Percentiles rank a stretch among this genome's conserved stretches.
Evolutionary conservation across 1,140 invertebrate genomes (phyloP).

Genomic region (Zaprionus taronus): DNA sequence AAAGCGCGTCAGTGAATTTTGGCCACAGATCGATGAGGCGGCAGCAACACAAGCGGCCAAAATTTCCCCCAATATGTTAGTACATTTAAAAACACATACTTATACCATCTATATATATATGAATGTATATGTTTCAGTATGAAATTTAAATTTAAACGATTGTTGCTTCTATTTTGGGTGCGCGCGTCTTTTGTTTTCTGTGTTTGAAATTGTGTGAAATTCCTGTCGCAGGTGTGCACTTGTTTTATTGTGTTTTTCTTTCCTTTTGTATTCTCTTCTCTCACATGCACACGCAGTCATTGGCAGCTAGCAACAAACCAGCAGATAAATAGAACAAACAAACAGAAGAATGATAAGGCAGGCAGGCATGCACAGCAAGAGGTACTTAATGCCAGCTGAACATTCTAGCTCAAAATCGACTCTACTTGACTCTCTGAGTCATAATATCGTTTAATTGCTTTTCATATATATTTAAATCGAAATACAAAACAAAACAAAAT

Average conservation of each 20-base stretch:
- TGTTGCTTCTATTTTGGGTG: constrained; percentile 58
- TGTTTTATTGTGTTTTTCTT: constrained; percentile 31
- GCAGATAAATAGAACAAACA: constrained; percentile 49
- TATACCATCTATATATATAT: constrained; percentile 9
- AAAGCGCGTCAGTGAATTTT: constrained; percentile 53
- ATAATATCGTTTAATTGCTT: neutral
- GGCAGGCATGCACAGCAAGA: constrained; percentile 1
- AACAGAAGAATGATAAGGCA: constrained; percentile 53
- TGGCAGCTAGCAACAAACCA: constrained; percentile 71
- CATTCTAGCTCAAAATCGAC: neutral
- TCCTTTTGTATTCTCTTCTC: neutral
- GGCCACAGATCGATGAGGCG: constrained; percentile 52
- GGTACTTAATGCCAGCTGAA: constrained; percentile 1
- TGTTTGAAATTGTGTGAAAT: constrained; percentile 68
- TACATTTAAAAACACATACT: constrained; percentile 3
- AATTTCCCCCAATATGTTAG: constrained; percentile 16
- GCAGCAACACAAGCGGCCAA: neutral
- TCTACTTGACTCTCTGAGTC: neutral
- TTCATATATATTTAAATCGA: neutral
- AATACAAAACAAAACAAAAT: neutral
- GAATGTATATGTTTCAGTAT: constrained; percentile 52
- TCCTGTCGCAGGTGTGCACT: constrained; percentile 76
- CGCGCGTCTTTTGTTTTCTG: constrained; percentile 39
- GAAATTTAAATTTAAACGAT: constrained; percentile 65
- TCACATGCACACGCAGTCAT: constrained; percentile 3